Percentiles rank a stretch among this genome's conserved stretches.
Evolutionary conservation across 2,113 vertebrate species (phyloP).

Genomic region (Misgurnus anguillicaudatus): DNA sequence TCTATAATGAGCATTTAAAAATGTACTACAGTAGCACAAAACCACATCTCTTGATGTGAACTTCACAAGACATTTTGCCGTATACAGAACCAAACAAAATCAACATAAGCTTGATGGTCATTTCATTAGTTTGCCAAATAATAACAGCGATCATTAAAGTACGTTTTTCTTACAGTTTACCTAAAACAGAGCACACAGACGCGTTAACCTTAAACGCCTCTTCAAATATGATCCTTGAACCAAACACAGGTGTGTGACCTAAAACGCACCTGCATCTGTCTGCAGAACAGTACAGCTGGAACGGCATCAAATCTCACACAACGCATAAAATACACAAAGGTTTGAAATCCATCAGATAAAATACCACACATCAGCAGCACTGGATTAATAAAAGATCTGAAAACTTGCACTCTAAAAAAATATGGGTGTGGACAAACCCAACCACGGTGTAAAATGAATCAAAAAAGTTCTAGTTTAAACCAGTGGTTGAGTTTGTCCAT

Average conservation of each 20-base stretch:
- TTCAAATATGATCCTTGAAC: conserved; percentile 26
- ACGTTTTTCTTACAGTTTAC: background rate
- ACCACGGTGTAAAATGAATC: too few relatives aligned
- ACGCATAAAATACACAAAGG: background rate
- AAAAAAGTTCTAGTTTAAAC: too few relatives aligned
- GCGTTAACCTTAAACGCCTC: conserved; percentile 44
- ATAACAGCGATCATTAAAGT: background rate
- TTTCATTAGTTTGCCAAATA: background rate
- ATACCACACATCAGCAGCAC: background rate
- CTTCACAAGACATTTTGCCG: too few relatives aligned
- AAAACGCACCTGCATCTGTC: conserved; percentile 49
- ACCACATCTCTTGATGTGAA: too few relatives aligned
- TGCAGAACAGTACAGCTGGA: conserved; percentile 50
- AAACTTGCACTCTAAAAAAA: too few relatives aligned
- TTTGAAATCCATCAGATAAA: background rate
- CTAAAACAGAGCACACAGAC: conserved; percentile 14
- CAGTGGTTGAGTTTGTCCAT: too few relatives aligned
- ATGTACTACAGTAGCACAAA: too few relatives aligned
- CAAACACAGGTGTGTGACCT: conserved; percentile 71
- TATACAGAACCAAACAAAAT: too few relatives aligned
- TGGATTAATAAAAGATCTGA: background rate
- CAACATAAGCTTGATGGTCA: background rate
- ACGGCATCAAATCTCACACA: conserved; percentile 47
- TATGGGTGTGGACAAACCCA: too few relatives aligned
- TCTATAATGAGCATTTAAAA: background rate